These are phyloP conservation scores for Sinotaia quadrata DNA, from an alignment of 2,888 invertebrate species.

Conservation along the genomic window DNA sequence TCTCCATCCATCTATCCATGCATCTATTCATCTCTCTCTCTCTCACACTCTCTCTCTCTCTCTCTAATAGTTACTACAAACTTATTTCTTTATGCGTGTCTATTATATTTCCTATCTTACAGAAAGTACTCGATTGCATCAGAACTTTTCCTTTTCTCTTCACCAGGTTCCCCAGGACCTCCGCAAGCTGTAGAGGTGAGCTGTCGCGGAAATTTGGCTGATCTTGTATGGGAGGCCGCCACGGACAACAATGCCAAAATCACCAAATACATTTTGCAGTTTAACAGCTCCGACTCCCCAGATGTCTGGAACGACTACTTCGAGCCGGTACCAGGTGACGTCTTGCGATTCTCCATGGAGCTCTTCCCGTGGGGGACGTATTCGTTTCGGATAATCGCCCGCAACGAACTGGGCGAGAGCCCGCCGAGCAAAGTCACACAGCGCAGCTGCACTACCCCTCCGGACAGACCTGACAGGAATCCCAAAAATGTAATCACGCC, in stretches of 20 bases:
- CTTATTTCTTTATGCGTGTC: too few species aligned
- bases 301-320: conserved; percentile 81
- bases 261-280: conserved; percentile 89
- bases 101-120: too few species aligned
- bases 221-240: conserved; percentile 83
- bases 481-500: conserved; percentile 67
- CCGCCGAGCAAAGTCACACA: conserved; percentile 64
- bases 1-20: too few species aligned
- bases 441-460: conserved; percentile 59
- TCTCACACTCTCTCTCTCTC: too few species aligned
- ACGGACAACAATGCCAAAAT: conserved; percentile 96
- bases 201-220: conserved; percentile 76
- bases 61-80: too few species aligned
- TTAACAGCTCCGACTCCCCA: conserved; percentile 93
- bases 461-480: conserved; percentile 64
- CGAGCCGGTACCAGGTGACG: conserved; percentile 46
- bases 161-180: conserved; percentile 92
- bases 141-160: too few species aligned
- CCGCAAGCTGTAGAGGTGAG: conserved; percentile 78
- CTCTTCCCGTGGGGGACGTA: conserved; percentile 68
- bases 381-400: conserved; percentile 69
- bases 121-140: too few species aligned
- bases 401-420: conserved; percentile 68
- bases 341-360: conserved; percentile 35
- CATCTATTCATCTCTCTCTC: too few species aligned